phyloP scores from a whole-genome alignment of 2,888 invertebrate genomes.

The Agriopis marginaria region DNA sequence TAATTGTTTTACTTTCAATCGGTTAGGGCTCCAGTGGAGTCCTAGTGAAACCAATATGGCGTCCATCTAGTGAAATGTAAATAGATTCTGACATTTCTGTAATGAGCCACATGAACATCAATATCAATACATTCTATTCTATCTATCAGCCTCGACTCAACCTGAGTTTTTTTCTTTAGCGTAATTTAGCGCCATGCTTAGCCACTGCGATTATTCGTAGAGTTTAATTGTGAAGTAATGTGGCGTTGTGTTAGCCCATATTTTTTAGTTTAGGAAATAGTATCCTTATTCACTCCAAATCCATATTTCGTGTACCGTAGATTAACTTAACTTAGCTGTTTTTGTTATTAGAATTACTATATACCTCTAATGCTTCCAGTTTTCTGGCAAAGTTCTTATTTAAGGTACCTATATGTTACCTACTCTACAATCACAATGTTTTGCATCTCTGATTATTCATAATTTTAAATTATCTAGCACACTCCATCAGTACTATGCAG shows the following conservation, averaged over 20 bases:
- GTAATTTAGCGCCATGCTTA: no score
- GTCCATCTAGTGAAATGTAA: constrained; percentile 83
- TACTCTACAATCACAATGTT: constrained; percentile 3
- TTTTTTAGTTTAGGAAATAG: not conserved
- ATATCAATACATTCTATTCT: constrained; percentile 3
- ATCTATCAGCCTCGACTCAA: not conserved
- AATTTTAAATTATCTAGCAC: not conserved
- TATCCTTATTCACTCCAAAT: not conserved
- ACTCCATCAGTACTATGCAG: not conserved
- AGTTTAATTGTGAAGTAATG: not conserved
- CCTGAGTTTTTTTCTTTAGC: no score
- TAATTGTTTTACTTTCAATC: constrained; percentile 47
- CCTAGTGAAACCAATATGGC: constrained; percentile 82
- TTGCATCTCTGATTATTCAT: not conserved
- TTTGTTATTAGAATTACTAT: not conserved
- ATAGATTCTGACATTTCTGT: constrained; percentile 75
- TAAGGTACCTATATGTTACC: not conserved
- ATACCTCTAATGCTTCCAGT: no score
- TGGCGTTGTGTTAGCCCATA: not conserved
- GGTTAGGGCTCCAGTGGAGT: constrained; percentile 74
- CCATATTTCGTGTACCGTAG: not conserved
- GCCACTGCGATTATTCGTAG: no score
- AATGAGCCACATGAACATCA: constrained; percentile 49
- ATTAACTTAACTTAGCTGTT: not conserved
- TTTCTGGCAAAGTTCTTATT: not conserved